These are phyloP conservation scores for Coenonympha arcania DNA, from an alignment of 2,888 invertebrate genomes.

Conservation along the genomic window DNA sequence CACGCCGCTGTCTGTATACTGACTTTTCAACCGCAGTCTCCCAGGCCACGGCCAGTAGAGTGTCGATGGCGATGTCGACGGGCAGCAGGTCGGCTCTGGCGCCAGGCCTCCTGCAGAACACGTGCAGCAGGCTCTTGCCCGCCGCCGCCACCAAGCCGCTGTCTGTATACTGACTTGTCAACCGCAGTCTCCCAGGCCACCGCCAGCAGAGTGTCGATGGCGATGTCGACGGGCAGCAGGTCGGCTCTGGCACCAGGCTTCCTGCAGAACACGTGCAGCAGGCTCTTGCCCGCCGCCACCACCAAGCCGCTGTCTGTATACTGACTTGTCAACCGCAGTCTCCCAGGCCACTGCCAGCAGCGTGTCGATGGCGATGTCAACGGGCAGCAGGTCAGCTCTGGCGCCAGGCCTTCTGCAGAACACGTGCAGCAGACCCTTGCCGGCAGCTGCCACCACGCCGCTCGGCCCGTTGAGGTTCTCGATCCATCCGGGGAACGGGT, in stretches of 20 bases:
- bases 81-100: no score
- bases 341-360: slow-evolving; percentile 82
- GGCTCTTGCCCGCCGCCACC: slow-evolving; percentile 79
- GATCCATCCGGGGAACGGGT: slow-evolving; percentile 87
- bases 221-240: slow-evolving; percentile 89
- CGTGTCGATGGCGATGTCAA: slow-evolving; percentile 84
- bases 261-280: no score
- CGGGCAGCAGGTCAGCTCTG: slow-evolving; percentile 84
- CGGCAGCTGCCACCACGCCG: slow-evolving; percentile 80
- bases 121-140: no score
- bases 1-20: slow-evolving; percentile 68
- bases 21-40: slow-evolving; percentile 75
- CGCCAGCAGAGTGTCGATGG: slow-evolving; percentile 81
- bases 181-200: slow-evolving; percentile 80
- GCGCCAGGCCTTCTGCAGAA: slow-evolving; percentile 72
- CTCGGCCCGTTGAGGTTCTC: slow-evolving; percentile 95
- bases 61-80: slow-evolving; percentile 83
- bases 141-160: no score
- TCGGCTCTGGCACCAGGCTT: no score
- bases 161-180: slow-evolving; percentile 46
- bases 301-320: not conserved
- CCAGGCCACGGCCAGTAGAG: slow-evolving; percentile 81
- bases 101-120: no score
- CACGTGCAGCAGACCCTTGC: slow-evolving; percentile 82
- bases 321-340: slow-evolving; percentile 71